phyloP scores from a whole-genome alignment of 2,113 vertebrate genomes.

The Lepisosteus oculatus region DNA sequence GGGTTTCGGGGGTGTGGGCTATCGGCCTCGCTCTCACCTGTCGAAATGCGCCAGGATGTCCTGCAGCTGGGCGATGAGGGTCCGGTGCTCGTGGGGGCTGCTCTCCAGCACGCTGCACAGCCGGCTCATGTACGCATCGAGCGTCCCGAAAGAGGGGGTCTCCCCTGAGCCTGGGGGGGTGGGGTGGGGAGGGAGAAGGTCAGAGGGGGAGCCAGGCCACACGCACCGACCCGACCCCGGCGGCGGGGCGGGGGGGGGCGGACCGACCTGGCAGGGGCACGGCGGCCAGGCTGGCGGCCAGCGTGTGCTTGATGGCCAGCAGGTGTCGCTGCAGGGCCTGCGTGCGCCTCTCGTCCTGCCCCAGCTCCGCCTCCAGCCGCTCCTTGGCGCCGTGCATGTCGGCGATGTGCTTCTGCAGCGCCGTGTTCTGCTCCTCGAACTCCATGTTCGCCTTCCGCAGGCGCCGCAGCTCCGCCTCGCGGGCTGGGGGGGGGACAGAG shows the following conservation, averaged over 20 bases:
- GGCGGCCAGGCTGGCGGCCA: constrained; percentile 81
- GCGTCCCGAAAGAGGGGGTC: constrained; percentile 82
- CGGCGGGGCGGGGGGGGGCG: fast-evolving
- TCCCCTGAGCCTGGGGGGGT: constrained; percentile 79
- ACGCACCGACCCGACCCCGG: background rate
- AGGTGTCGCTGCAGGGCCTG: constrained; percentile 88
- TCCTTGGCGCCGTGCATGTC: constrained; percentile 95
- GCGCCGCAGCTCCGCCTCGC: constrained; percentile 89
- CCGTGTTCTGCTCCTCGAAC: constrained; percentile 93
- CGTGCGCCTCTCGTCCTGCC: constrained; percentile 85
- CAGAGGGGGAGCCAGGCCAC: background rate
- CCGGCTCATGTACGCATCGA: constrained; percentile 93
- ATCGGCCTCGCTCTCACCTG: constrained; percentile 63
- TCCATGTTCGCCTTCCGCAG: constrained; percentile 92
- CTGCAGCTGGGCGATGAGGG: constrained; percentile 80
- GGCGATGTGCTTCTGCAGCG: constrained; percentile 91
- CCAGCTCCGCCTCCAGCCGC: constrained; percentile 89
- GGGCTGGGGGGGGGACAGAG: constrained; percentile 56
- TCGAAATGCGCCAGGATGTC: constrained; percentile 89
- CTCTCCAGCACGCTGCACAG: constrained; percentile 83
- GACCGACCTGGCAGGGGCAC: constrained; percentile 86
- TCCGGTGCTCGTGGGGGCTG: constrained; percentile 84
- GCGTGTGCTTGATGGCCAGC: constrained; percentile 82
- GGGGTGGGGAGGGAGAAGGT: background rate
- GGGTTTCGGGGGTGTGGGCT: background rate